Conservation (phyloP, 2,888 invertebrate genomes). For the Oscheius sp. region DNA sequence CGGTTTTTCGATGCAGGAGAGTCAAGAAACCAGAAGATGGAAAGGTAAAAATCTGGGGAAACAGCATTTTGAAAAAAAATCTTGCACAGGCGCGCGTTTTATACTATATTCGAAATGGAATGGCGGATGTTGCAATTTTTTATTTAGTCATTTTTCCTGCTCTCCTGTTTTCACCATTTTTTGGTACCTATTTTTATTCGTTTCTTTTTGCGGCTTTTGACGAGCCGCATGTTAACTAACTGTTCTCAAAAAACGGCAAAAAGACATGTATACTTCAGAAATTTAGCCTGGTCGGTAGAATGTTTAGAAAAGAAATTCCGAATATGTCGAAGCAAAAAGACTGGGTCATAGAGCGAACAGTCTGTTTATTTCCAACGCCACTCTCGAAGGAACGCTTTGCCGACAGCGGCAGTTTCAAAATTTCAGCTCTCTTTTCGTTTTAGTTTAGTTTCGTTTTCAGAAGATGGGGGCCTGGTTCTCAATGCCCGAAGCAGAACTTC, state of each 20-base stretch:
- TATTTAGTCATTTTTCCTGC: too few species aligned
- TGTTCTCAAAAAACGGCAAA: too few species aligned
- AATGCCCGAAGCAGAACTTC: not conserved
- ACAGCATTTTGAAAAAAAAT: not conserved
- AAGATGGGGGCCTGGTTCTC: conserved; percentile 16
- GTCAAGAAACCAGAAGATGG: too few species aligned
- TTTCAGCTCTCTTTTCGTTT: conserved; percentile 3
- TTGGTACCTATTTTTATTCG: too few species aligned
- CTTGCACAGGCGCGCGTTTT: too few species aligned
- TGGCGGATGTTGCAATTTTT: too few species aligned
- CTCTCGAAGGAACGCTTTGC: not conserved
- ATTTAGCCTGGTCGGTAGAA: not conserved
- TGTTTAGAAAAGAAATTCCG: not conserved
- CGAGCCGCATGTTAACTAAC: too few species aligned
- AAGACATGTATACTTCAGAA: too few species aligned
- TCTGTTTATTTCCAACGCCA: conserved; percentile 3
- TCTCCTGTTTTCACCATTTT: too few species aligned
- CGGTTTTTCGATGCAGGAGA: not conserved
- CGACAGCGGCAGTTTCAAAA: conserved; percentile 12
- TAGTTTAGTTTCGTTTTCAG: not conserved
- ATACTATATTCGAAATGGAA: too few species aligned
- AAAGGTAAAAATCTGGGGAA: too few species aligned
- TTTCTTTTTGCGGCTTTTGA: too few species aligned
- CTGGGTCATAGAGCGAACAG: not conserved
- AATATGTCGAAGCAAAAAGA: not conserved